These are phyloP conservation scores for Amitus sp. DNA, from an alignment of 2,888 invertebrate genomes.

Conservation along the genomic window DNA sequence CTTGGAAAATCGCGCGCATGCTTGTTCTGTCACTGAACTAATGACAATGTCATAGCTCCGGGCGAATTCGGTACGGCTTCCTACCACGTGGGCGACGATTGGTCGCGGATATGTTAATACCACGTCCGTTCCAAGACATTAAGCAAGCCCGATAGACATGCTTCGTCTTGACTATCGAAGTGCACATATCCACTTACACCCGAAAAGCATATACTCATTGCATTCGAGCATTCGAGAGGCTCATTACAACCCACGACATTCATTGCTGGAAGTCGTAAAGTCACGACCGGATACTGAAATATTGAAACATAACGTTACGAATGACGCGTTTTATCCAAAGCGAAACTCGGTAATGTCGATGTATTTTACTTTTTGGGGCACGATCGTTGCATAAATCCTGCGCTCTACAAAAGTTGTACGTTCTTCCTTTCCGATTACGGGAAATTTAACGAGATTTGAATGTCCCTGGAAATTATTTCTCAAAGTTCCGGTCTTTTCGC, in stretches of 20 bases:
- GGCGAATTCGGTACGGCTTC: conserved; percentile 59
- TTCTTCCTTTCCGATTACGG: too few species aligned
- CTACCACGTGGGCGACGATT: conserved; percentile 64
- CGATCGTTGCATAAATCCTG: too few species aligned
- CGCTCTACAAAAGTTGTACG: too few species aligned
- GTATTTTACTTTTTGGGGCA: too few species aligned
- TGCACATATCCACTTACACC: conserved; percentile 6
- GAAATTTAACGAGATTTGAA: too few species aligned
- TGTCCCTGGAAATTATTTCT: too few species aligned
- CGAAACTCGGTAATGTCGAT: too few species aligned
- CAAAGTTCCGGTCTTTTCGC: too few species aligned
- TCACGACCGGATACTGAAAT: neutral
- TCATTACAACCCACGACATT: conserved; percentile 13
- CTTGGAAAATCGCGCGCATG: conserved; percentile 62
- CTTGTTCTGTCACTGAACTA: conserved; percentile 63
- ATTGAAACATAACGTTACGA: neutral
- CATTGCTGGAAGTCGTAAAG: conserved; percentile 3
- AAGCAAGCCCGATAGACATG: conserved; percentile 51
- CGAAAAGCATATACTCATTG: conserved; percentile 6
- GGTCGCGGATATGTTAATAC: conserved; percentile 65
- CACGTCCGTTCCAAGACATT: conserved; percentile 65
- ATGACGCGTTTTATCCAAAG: neutral
- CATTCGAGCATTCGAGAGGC: conserved; percentile 13
- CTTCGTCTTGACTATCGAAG: conserved; percentile 29
- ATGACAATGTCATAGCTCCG: conserved; percentile 63